These are phyloP conservation scores for Vireo griseus DNA, from an alignment of 2,797 vertebrate species.

Conservation along the genomic window DNA sequence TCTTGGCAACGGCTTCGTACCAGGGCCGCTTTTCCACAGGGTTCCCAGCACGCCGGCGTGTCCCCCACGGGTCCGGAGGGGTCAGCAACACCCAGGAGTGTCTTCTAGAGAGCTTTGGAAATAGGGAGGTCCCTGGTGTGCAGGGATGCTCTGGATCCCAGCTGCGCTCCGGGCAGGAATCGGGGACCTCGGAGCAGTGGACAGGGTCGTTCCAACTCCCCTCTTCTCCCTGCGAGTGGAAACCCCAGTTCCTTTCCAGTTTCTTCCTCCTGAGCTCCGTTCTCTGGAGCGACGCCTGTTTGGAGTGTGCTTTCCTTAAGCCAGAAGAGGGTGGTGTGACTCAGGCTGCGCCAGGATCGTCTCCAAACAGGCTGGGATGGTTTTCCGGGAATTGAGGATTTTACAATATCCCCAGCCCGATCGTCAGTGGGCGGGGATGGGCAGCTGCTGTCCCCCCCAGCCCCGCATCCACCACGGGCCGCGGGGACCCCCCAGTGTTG, in stretches of 20 bases:
- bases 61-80: background rate
- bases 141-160: background rate
- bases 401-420: fast-evolving
- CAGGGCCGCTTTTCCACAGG: background rate
- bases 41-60: background rate
- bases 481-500: fast-evolving
- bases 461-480: background rate
- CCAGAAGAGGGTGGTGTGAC: constrained; percentile 35
- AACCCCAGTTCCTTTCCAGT: fast-evolving
- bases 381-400: background rate
- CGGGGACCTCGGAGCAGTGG: fast-evolving
- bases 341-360: background rate
- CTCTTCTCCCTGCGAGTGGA: background rate
- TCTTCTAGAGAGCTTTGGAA: background rate
- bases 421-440: background rate
- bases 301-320: fast-evolving
- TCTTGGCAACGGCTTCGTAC: fast-evolving
- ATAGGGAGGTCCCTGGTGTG: fast-evolving
- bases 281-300: background rate
- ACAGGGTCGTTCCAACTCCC: fast-evolving
- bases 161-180: fast-evolving
- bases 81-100: fast-evolving
- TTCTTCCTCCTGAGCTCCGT: fast-evolving
- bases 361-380: background rate
- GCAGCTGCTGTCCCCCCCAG: background rate